These are phyloP conservation scores for Chirona hameri DNA, from an alignment of 2,888 invertebrate species.

Conservation along the genomic window DNA sequence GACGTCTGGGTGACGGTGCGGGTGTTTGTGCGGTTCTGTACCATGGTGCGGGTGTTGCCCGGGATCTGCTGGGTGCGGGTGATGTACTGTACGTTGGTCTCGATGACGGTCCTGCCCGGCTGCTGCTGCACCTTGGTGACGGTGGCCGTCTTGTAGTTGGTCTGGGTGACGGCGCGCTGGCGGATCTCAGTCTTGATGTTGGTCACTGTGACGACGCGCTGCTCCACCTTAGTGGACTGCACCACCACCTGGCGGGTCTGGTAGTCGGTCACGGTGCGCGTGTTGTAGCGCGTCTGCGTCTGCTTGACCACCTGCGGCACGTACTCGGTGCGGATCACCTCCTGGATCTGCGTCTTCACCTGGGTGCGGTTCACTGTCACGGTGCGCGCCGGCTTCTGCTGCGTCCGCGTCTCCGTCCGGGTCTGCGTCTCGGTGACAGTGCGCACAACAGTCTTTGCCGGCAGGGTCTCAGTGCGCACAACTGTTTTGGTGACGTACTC, in stretches of 20 bases:
- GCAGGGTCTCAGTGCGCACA: neutral
- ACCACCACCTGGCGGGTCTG: neutral
- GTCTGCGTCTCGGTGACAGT: neutral
- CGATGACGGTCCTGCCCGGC: neutral
- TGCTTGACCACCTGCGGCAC: neutral
- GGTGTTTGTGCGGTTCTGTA: neutral
- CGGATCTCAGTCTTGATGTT: neutral
- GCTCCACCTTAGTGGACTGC: neutral
- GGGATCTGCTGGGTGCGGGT: neutral
- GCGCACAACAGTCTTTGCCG: neutral
- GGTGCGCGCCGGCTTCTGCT: neutral
- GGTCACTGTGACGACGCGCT: neutral
- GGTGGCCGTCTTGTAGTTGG: neutral
- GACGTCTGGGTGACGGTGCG: neutral
- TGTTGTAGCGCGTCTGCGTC: neutral
- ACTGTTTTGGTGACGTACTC: constrained; percentile 31
- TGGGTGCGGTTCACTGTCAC: neutral
- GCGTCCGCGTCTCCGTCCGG: neutral
- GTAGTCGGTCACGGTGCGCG: neutral
- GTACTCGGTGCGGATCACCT: neutral
- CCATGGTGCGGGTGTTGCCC: neutral
- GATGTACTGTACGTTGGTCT: neutral
- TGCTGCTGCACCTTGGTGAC: neutral
- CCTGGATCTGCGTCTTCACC: neutral
- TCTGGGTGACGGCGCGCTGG: neutral